Conservation (phyloP, 2,797 vertebrate species). For the Botia kubotai region DNA sequence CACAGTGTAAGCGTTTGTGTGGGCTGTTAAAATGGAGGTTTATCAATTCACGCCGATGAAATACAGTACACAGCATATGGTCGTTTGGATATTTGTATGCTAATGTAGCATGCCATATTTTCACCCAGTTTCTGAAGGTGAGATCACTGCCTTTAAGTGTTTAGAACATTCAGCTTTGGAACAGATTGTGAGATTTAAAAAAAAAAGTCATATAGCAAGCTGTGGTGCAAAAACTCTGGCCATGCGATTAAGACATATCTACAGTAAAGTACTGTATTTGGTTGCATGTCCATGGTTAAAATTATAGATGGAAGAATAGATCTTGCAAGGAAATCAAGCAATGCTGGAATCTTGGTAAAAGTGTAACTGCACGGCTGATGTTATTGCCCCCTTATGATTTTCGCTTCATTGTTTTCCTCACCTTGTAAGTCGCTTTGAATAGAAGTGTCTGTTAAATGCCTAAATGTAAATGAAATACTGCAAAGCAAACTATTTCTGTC, state of each 20-base stretch:
- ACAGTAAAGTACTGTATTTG: neutral
- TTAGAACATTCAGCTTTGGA: constrained; percentile 16
- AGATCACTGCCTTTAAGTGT: constrained; percentile 32
- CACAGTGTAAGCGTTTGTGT: neutral
- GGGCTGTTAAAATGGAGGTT: constrained; percentile 8
- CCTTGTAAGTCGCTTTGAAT: no score
- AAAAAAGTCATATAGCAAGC: constrained; percentile 4
- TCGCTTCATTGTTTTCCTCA: no score
- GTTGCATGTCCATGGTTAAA: no score
- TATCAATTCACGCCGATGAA: constrained; percentile 19
- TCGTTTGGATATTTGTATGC: constrained; percentile 19
- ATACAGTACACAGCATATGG: constrained; percentile 22
- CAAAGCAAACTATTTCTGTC: no score
- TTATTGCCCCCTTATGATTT: no score
- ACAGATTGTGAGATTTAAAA: neutral
- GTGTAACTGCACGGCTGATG: no score
- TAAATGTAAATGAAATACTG: no score
- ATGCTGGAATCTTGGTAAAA: no score
- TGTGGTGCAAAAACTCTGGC: neutral
- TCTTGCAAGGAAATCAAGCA: no score
- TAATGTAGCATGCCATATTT: constrained; percentile 10
- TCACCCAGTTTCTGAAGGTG: neutral
- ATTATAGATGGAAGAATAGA: no score
- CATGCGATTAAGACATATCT: neutral
- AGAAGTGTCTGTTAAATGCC: no score